Percentiles rank a stretch among this genome's conserved stretches.
phyloP scores from a whole-genome alignment of 2,113 vertebrate genomes.

The Epinephelus moara region DNA sequence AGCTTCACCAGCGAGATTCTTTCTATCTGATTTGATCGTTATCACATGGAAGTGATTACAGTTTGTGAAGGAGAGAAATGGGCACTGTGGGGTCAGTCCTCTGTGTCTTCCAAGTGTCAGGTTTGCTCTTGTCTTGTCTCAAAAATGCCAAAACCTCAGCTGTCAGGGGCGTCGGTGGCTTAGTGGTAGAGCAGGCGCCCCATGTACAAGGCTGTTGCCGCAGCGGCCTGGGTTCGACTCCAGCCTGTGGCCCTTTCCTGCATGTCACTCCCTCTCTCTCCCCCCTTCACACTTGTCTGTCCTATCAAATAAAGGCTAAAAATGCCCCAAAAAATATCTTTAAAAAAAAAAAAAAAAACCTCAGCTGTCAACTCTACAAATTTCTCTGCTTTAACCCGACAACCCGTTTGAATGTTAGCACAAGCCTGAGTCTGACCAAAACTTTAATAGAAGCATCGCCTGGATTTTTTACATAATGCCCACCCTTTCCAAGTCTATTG shows the following conservation, averaged over 20 bases:
- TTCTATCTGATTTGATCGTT: neutral
- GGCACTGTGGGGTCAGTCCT: neutral
- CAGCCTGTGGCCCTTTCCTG: no score
- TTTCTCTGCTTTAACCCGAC: neutral
- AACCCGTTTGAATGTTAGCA: neutral
- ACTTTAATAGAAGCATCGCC: slow-evolving; percentile 14
- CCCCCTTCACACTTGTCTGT: no score
- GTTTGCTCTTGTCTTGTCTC: neutral
- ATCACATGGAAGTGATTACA: neutral
- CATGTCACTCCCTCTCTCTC: no score
- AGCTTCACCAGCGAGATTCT: neutral
- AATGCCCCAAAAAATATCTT: neutral
- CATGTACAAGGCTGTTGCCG: no score
- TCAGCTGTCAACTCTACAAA: neutral
- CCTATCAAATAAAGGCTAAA: neutral
- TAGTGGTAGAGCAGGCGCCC: no score
- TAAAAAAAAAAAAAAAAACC: neutral
- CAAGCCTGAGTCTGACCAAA: slow-evolving; percentile 4
- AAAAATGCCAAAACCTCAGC: neutral
- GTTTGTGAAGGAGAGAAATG: neutral
- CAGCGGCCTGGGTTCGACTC: no score
- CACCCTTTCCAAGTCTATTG: slow-evolving; percentile 32
- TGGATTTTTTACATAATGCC: slow-evolving; percentile 29
- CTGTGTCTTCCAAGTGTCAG: neutral
- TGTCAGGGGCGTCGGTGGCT: neutral